Evolutionary conservation across 2,113 vertebrate genomes (phyloP).

Genomic region (Antechinus flavipes): DNA sequence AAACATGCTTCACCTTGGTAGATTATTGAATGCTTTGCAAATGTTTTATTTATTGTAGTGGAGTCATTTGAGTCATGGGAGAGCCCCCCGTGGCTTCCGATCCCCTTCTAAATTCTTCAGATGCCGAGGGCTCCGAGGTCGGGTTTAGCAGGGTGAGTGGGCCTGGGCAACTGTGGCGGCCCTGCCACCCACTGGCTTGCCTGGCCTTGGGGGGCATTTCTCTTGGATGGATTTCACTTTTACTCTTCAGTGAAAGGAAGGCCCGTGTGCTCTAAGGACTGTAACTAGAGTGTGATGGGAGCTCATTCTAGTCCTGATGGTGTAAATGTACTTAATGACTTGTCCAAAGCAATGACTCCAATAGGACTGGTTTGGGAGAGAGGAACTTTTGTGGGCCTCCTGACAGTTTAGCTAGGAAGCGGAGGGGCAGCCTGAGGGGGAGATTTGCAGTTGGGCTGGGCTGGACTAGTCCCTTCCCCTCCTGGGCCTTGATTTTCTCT

Average conservation of each 20-base stretch:
- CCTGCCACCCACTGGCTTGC: neutral
- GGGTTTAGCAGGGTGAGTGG: neutral
- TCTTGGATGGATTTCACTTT: neutral
- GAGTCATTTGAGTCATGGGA: neutral
- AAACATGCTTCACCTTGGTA: slow-evolving; percentile 66
- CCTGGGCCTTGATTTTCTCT: neutral
- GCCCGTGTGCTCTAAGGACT: neutral
- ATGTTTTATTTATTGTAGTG: neutral
- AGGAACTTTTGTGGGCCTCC: neutral
- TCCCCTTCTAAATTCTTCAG: slow-evolving; percentile 12
- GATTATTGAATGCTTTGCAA: slow-evolving; percentile 66
- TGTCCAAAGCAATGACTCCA: neutral
- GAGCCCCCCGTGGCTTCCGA: slow-evolving; percentile 55
- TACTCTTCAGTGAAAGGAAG: neutral
- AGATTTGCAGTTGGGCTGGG: neutral
- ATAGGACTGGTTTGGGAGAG: neutral
- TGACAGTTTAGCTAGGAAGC: neutral
- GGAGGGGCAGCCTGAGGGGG: neutral
- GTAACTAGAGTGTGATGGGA: neutral
- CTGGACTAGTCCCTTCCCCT: neutral
- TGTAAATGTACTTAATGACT: neutral
- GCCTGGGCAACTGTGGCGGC: neutral
- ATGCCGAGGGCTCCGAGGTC: neutral
- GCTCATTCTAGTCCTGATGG: neutral
- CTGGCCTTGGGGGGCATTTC: neutral